A percentile compares a stretch with the other conserved stretches of the same genome.
Conservation (phyloP, 2,888 invertebrate genomes). For the Autographa gamma region DNA sequence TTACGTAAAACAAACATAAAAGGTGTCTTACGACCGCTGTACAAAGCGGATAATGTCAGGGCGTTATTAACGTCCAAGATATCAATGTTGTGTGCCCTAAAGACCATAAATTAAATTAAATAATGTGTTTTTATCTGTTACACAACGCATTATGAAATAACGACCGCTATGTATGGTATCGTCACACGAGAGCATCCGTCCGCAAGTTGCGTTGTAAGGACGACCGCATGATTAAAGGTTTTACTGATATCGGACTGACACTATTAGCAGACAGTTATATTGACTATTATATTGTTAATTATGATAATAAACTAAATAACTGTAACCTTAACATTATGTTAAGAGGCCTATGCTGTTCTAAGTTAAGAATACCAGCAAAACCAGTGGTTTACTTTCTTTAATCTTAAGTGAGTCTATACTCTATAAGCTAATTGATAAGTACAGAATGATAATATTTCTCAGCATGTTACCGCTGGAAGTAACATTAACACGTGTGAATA, state of each 20-base stretch:
- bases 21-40: conserved; percentile 57
- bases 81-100: conserved; percentile 54
- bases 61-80: conserved; percentile 47
- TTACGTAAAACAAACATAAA: conserved; percentile 55
- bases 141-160: conserved; percentile 63
- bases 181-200: conserved; percentile 38
- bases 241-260: conserved; percentile 26
- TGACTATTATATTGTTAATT: background rate
- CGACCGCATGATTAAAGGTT: conserved; percentile 15
- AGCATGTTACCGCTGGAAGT: too few species aligned
- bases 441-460: too few species aligned
- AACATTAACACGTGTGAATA: too few species aligned
- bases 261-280: background rate
- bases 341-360: too few species aligned
- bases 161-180: conserved; percentile 45
- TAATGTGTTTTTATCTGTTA: conserved; percentile 64
- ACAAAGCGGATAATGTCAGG: conserved; percentile 67
- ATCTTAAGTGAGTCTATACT: too few species aligned
- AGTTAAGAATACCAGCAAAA: too few species aligned
- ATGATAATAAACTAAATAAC: background rate
- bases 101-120: conserved; percentile 59
- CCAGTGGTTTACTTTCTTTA: too few species aligned
- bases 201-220: conserved; percentile 20
- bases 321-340: background rate
- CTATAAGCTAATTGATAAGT: too few species aligned